Conservation (phyloP, 1,140 invertebrate genomes). For the Cotesia glomerata region DNA sequence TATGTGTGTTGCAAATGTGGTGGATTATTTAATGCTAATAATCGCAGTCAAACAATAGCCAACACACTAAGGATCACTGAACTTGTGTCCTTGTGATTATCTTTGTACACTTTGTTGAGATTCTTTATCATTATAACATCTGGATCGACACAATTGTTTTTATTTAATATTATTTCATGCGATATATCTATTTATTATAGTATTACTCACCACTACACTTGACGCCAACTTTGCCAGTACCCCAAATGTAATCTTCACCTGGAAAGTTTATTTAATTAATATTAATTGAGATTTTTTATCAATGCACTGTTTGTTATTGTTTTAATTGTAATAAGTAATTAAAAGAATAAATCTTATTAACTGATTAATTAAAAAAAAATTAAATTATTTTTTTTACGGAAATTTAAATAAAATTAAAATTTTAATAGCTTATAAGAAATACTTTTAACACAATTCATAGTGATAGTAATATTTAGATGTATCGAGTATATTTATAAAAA, state of each 20-base stretch:
- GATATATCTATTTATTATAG: background rate
- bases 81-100: slow-evolving; percentile 17
- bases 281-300: slow-evolving; percentile 19
- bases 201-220: slow-evolving; percentile 63
- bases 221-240: slow-evolving; percentile 65
- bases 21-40: slow-evolving; percentile 16
- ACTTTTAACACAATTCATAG: no score
- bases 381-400: no score
- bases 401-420: no score
- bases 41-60: background rate
- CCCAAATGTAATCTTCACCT: slow-evolving; percentile 73
- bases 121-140: slow-evolving; percentile 11
- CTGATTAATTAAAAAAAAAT: no score
- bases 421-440: no score
- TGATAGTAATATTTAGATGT: background rate
- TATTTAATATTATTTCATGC: background rate
- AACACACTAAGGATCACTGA: slow-evolving; percentile 23
- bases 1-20: no score
- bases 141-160: background rate
- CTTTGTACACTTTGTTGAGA: background rate
- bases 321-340: no score
- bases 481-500: no score
- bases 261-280: slow-evolving; percentile 25
- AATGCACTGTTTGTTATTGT: no score
- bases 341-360: no score